Percentiles rank a stretch among this genome's conserved stretches.
Evolutionary conservation across 2,797 vertebrate species (phyloP).

Genomic region (Eulemur coronatus): DNA sequence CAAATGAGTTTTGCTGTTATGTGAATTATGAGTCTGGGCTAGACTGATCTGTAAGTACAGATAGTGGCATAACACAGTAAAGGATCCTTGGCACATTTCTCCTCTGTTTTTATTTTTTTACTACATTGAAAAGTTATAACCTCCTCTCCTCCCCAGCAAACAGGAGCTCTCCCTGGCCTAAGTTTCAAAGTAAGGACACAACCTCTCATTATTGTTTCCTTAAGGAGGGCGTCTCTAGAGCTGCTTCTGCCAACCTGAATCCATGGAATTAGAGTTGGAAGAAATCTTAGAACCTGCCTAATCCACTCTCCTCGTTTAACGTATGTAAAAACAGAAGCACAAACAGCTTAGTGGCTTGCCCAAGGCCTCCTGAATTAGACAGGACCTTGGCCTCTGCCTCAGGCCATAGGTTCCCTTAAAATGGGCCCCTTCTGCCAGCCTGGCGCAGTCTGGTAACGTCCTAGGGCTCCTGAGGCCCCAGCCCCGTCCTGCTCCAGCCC

Average conservation of each 20-base stretch:
- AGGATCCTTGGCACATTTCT: neutral
- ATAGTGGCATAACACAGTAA: neutral
- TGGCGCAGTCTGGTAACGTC: neutral
- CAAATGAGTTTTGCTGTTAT: slow-evolving; percentile 95
- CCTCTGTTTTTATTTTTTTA: neutral
- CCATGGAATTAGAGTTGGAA: neutral
- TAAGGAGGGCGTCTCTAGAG: neutral
- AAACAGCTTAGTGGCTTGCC: neutral
- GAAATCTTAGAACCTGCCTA: neutral
- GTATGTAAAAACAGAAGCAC: neutral
- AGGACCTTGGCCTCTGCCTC: neutral
- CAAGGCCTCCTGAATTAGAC: neutral
- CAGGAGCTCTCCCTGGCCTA: neutral
- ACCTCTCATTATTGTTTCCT: neutral
- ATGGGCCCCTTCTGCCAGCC: neutral
- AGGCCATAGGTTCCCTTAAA: neutral
- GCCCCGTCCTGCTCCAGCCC: neutral
- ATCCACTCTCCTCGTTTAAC: neutral
- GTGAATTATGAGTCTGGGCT: slow-evolving; percentile 93
- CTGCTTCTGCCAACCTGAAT: neutral
- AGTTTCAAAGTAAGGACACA: neutral
- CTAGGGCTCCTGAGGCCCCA: neutral
- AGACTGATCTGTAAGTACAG: slow-evolving; percentile 62
- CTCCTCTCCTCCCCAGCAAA: neutral
- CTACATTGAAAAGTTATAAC: neutral